Evolutionary conservation across 2,888 invertebrate genomes (phyloP).

Genomic region (Rhopalosiphum nymphaeae): DNA sequence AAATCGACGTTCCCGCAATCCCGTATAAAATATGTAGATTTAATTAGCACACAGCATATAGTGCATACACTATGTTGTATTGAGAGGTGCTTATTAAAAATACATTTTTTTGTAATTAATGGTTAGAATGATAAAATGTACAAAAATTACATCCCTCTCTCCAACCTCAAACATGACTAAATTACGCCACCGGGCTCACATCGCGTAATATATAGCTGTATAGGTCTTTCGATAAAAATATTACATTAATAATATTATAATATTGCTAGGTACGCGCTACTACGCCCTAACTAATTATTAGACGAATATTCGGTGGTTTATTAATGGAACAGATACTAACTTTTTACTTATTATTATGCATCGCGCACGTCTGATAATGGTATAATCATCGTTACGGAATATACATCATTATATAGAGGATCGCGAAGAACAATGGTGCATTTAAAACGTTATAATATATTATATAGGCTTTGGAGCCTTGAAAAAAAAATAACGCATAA

Average conservation of each 20-base stretch:
- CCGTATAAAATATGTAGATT: no score
- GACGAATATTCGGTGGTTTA: background rate
- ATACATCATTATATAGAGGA: background rate
- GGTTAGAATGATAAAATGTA: no score
- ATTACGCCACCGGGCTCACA: no score
- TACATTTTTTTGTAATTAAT: no score
- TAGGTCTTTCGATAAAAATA: no score
- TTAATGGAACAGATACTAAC: background rate
- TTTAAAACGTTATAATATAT: conserved; percentile 16
- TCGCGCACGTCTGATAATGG: background rate
- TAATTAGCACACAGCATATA: no score
- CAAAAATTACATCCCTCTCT: no score
- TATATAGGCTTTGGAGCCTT: conserved; percentile 4
- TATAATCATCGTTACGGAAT: background rate
- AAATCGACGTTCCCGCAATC: background rate
- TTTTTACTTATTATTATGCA: background rate
- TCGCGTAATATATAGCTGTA: no score
- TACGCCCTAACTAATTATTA: conserved; percentile 26
- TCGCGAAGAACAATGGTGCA: conserved; percentile 18
- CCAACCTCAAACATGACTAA: no score
- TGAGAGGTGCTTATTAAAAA: no score
- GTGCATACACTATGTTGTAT: no score
- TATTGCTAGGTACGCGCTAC: background rate
- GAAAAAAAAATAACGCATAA: conserved; percentile 27
- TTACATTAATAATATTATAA: background rate